Base-by-base conservation (phyloP, 2,888 invertebrate species). In the Rotaria magnacalcarata region DNA sequence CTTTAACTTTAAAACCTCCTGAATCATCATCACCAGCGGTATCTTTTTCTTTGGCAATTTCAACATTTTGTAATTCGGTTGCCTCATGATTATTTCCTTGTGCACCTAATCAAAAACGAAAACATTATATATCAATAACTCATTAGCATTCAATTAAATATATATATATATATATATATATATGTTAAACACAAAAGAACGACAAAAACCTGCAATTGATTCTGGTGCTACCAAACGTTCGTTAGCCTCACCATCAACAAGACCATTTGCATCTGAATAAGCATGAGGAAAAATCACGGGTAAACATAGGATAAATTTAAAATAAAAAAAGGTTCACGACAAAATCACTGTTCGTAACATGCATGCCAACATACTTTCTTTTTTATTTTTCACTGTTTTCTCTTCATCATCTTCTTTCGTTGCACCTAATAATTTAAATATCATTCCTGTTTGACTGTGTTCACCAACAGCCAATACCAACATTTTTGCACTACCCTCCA, bases 401-500 rank as follows among this genome's bases (percentile, higher is more conserved):
- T 84, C 84, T 50, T 84, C 84, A 19, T 88, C 90, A 21, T 95
- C 94, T 90, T 96, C 95, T 41, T 95, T 96, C 5, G 92, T 90
- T 43, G 98, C 98, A 87, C 98, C 98, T 89, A 99, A 93, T 34
- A 99, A 93, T 14, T 97, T 96, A 93, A 99, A 98, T 91, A 99
- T 99, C 91, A 99, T 99, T 90, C 99, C 99, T 87, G 98, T 98
- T 91, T 98, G 98, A 10, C 98, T 98, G 92, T 98, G 97, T 87
- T 96, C 94, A 87, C 97, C 99, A 58, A 99, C 99, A 54, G 98
- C 99, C 85, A 97, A 94, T 87, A 99, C 97, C 90, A 99, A 91
- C 96, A 98, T 97, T 93, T 97, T 98, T 87, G 98, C 99, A 88
- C 97, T 97, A 88, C 99, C 99, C 92, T 99, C 99, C 99, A 99